Evolutionary conservation across 30 jellyfish, hydroid and myxozoan species (phyloP), one percentile per base, ranked within the genome.

Genomic region (Hydractinia symbiolongicarpus): DNA sequence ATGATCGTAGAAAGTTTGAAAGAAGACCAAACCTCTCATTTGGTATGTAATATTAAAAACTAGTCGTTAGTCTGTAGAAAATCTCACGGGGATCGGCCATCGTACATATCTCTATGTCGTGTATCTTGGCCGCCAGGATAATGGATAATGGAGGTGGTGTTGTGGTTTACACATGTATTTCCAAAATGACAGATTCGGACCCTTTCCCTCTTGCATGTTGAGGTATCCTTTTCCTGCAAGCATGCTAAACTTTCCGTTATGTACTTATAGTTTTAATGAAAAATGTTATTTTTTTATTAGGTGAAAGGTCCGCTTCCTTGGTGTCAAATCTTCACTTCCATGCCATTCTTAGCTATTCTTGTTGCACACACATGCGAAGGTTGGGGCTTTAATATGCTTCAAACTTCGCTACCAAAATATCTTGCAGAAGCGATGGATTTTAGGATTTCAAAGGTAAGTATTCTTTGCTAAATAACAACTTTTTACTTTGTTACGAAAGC

Each of bases 291-390:
- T 13, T 82, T 61, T 61, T 6, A n/a, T 72, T 66, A 67, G 81
- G 54, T 67, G 19, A 52, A 30, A 30, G 90, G 57, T 9, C 73
- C 87, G 52, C 95, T 91, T 16, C 98, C 98, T 49, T 92, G 98
- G 98, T 55, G 67, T 55, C 67, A 82, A 53, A 82, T 92, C 72
- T 55, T 92, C 79, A 92, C 96, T 11, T 92, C 98, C 55, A 62
- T 86, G 72, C 96, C 98, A 10, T 87, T 92, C 61, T 61, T 83
- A 30, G 96, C 98, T 0, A 85, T 92, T 51, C 86, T 87, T 61
- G 86, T 92, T 8, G 96, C 98, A 11, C 98, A 92, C 77, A 86
- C 98, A 54, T 83, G 98, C 72, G 98, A 92, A 82, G 95, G 95
- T n/a, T 92, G 98, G 98, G 98, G 96, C 8, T 92, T 85, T 82